Conservation (phyloP, 2,797 vertebrate genomes). For the Acanthopagrus latus region DNA sequence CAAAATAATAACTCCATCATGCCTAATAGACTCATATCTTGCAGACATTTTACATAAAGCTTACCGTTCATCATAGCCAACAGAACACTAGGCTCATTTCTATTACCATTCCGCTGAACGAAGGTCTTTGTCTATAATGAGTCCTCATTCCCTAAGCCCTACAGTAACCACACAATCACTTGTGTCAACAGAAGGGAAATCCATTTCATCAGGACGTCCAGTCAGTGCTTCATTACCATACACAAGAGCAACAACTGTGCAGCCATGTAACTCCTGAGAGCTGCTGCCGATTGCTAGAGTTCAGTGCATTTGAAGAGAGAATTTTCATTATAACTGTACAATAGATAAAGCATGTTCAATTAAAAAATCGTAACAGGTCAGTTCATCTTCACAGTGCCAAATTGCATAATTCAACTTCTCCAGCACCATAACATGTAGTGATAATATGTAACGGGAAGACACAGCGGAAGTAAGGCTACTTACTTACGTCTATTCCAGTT, state of each 20-base stretch:
- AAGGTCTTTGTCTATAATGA: constrained; percentile 77
- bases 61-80: constrained; percentile 62
- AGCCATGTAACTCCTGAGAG: constrained; percentile 46
- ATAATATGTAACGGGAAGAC: background rate
- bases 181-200: constrained; percentile 82
- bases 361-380: constrained; percentile 46
- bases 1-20: constrained; percentile 63
- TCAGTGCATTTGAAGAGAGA: constrained; percentile 13
- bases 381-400: constrained; percentile 30
- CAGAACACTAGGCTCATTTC: constrained; percentile 48
- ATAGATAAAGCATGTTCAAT: constrained; percentile 49
- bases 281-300: constrained; percentile 40
- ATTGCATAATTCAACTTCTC: constrained; percentile 28
- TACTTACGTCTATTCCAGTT: constrained; percentile 38
- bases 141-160: constrained; percentile 72
- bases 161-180: constrained; percentile 82
- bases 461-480: background rate
- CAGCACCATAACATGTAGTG: constrained; percentile 27
- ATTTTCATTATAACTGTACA: constrained; percentile 47
- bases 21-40: constrained; percentile 63
- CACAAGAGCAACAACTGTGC: constrained; percentile 55
- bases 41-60: constrained; percentile 60
- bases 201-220: constrained; percentile 78
- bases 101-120: constrained; percentile 66
- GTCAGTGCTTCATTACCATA: constrained; percentile 74